These are phyloP conservation scores for Odontamblyopus lacepedii DNA, from an alignment of 2,797 vertebrate species.

Conservation along the genomic window DNA sequence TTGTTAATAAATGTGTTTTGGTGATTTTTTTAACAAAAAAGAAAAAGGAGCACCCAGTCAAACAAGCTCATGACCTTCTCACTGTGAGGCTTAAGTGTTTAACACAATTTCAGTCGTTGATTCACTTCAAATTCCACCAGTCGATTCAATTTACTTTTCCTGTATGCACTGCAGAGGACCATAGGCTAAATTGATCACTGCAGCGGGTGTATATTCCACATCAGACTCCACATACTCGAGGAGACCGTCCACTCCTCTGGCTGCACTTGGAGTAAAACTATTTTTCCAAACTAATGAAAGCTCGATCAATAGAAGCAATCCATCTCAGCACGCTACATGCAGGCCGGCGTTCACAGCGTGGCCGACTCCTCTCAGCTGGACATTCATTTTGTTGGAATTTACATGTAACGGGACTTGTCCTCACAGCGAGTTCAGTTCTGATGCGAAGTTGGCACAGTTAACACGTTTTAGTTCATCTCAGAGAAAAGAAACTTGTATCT, in stretches of 20 bases:
- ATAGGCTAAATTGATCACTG: not conserved
- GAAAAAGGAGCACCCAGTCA: not conserved
- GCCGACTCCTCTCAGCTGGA: not conserved
- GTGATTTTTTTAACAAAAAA: not conserved
- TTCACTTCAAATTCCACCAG: not conserved
- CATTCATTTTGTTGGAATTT: not conserved
- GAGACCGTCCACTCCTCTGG: constrained; percentile 3
- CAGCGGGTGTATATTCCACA: not conserved
- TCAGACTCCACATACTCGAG: not conserved
- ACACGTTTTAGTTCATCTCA: not conserved
- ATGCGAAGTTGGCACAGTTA: not conserved
- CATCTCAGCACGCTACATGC: not conserved
- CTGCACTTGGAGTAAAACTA: constrained; percentile 25
- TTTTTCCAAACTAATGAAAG: constrained; percentile 42
- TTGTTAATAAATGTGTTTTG: no score
- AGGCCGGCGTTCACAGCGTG: constrained; percentile 28
- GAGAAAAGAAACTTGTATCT: not conserved
- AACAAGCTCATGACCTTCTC: not conserved
- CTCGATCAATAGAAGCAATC: constrained; percentile 40
- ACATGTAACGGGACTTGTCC: not conserved
- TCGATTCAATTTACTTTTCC: not conserved
- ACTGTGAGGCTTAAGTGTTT: not conserved
- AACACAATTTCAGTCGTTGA: not conserved
- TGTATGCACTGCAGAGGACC: not conserved
- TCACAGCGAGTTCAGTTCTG: not conserved